These are phyloP conservation scores for Heterochromis multidens DNA, from an alignment of 2,113 vertebrate species.

Conservation along the genomic window DNA sequence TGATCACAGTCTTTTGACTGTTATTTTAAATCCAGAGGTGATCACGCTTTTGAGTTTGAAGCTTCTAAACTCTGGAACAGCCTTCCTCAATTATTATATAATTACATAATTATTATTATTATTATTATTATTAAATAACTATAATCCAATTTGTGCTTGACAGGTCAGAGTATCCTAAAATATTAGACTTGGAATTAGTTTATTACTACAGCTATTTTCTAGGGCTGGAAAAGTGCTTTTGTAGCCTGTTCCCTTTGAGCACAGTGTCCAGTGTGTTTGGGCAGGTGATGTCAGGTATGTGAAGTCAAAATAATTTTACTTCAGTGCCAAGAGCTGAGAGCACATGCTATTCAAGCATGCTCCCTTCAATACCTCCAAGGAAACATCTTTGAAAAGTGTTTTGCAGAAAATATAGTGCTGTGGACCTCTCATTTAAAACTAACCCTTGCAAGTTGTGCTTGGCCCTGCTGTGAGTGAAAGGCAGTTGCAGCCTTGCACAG, in stretches of 20 bases:
- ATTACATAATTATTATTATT: too few relatives aligned
- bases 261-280: background rate
- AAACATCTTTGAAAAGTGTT: slow-evolving; percentile 34
- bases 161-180: background rate
- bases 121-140: background rate
- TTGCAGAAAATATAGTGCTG: slow-evolving; percentile 23
- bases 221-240: background rate
- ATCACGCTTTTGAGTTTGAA: too few relatives aligned
- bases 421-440: slow-evolving; percentile 42
- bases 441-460: slow-evolving; percentile 20
- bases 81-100: too few relatives aligned
- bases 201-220: background rate
- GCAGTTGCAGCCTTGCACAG: slow-evolving; percentile 34
- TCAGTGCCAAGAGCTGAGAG: slow-evolving; percentile 13
- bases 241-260: background rate
- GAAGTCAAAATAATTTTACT: slow-evolving; percentile 32
- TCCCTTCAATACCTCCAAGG: slow-evolving; percentile 25
- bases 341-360: slow-evolving; percentile 26
- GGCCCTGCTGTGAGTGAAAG: slow-evolving; percentile 31
- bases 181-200: background rate
- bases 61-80: too few relatives aligned
- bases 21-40: background rate
- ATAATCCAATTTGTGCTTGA: background rate
- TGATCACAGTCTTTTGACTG: background rate
- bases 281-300: slow-evolving; percentile 12